A percentile compares a stretch with the other conserved stretches of the same genome.
Evolutionary conservation across 2,888 invertebrate species (phyloP).

Genomic region (Microplitis deprimator): DNA sequence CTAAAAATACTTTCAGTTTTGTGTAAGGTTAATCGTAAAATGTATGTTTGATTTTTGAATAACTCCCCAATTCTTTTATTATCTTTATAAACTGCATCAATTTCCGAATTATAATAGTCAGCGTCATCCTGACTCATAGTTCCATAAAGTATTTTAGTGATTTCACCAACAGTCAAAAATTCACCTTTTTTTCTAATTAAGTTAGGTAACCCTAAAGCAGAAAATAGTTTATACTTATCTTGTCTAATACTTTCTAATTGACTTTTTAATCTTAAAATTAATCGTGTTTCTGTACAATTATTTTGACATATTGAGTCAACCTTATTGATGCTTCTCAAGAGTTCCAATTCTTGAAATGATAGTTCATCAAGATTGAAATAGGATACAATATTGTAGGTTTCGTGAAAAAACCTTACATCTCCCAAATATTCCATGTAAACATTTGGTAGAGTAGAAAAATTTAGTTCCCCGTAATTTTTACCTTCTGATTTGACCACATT

Average conservation of each 20-base stretch:
- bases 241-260: slow-evolving; percentile 7
- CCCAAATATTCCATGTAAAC: slow-evolving; percentile 19
- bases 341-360: slow-evolving; percentile 15
- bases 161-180: slow-evolving; percentile 2
- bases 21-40: no score
- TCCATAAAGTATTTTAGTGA: no score
- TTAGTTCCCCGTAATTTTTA: neutral
- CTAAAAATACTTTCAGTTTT: no score
- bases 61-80: slow-evolving; percentile 10
- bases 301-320: neutral
- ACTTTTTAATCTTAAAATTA: slow-evolving; percentile 6
- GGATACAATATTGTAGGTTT: slow-evolving; percentile 23
- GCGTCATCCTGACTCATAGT: no score
- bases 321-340: neutral
- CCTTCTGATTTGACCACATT: neutral
- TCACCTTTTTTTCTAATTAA: neutral
- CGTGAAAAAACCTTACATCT: slow-evolving; percentile 21
- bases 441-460: slow-evolving; percentile 11
- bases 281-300: slow-evolving; percentile 16
- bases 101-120: no score
- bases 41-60: no score
- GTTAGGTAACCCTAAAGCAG: neutral
- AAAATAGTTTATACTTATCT: slow-evolving; percentile 1
- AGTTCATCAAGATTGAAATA: slow-evolving; percentile 26
- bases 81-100: neutral